phyloP scores from a whole-genome alignment of 2,797 vertebrate species.

The Melanogrammus aeglefinus region DNA sequence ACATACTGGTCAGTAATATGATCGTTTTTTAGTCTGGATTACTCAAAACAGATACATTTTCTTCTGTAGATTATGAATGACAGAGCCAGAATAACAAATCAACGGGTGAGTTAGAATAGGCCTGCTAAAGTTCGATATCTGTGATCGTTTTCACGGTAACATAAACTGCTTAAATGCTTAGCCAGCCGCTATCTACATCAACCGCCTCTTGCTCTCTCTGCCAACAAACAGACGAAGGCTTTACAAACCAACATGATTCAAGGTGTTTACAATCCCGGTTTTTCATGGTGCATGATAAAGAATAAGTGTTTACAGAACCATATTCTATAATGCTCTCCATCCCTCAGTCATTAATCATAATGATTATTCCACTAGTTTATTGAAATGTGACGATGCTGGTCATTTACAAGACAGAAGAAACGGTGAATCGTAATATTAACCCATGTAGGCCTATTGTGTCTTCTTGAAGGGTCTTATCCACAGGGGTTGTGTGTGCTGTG shows the following conservation, averaged over 20 bases:
- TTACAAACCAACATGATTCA: not conserved
- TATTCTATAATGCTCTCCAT: not conserved
- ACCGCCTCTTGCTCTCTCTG: not conserved
- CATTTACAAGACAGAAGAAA: not conserved
- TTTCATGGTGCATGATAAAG: not conserved
- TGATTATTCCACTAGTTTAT: not conserved
- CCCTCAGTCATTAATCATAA: not conserved
- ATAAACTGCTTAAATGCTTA: not conserved
- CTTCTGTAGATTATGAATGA: not conserved
- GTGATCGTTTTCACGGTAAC: not conserved
- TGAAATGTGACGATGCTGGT: not conserved
- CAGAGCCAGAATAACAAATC: not conserved
- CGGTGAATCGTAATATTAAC: not conserved
- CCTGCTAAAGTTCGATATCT: not conserved
- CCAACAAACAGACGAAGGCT: not conserved
- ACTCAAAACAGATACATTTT: not conserved
- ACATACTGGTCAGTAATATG: slow-evolving; percentile 20
- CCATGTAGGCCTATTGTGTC: not conserved
- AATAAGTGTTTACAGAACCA: not conserved
- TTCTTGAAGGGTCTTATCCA: not conserved
- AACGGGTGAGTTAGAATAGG: not conserved
- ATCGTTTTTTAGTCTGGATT: not conserved
- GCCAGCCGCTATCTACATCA: not conserved
- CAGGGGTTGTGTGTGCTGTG: too few relatives aligned
- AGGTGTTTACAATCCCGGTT: not conserved